Base-by-base conservation (phyloP, 2,113 vertebrate species). In the Hemiscyllium ocellatum region DNA sequence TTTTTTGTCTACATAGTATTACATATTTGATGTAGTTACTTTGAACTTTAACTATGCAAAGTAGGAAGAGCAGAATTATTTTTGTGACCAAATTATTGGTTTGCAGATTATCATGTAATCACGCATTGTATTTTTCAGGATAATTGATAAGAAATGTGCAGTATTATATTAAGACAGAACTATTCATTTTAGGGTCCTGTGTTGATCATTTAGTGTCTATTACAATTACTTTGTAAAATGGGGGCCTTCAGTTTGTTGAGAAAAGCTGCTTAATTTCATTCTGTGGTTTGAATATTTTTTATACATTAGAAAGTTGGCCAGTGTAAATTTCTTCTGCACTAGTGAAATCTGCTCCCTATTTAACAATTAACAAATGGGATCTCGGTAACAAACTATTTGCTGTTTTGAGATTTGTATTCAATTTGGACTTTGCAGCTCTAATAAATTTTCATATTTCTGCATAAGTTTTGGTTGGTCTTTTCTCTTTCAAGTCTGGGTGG, bases 381-480 rank as follows among this genome's bases (percentile, higher is more conserved):
- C 94, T 95, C 94, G 94, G 68, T 95, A 95, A 95, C 68, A 95
- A 72, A 72, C 68, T 72, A 72, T 72, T 72, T 95, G 94, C 91
- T 94, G 94, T 72, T 95, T 95, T 66, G 33, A 69, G 69, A 15
- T 50, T 76, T 95, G 68, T 95, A 95, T 33, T 70, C 94, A 70
- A 52, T 95, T 95, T 72, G 26, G 47, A 37, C 69, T 95, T 95
- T 72, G 56, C 47, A 47, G 42, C 69, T 26, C 69, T 76, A 95
- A 95, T 95, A 95, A 95, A 95, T 95, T 95, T 95, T 95, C 94
- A 95, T 69, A 94, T 50, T 70, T 93, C 89, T 93, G 89, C 89
- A 68, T 65, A 8, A 20, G 29, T 91, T 66, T 95, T 72, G 37
- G n/a, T 70, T 24, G 47, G 2, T 89, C 47, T 42, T 70, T 94